Evolutionary conservation across 1,140 invertebrate genomes (phyloP), one percentile per base, ranked within the genome.

Genomic region (Drosophila pandora): DNA sequence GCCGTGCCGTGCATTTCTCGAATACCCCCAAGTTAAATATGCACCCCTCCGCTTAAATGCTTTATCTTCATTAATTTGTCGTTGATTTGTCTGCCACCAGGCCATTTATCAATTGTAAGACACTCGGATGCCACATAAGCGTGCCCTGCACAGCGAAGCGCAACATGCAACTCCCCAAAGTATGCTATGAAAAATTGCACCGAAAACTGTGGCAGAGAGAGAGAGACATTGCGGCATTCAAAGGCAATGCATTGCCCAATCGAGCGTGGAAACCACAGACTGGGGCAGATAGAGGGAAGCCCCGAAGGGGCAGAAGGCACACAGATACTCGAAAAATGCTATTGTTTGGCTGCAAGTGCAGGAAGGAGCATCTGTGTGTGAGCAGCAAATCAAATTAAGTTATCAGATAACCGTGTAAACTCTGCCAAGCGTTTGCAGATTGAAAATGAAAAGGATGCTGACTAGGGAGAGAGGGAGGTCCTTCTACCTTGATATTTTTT

Each of bases 351-450:
- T 74, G 60, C 62, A 59, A 32, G 71, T 68, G 60, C 39, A 50
- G 41, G 48, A 3, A 50, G 41, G 48, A 3, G 39, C 45, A n/a
- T 43, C 53, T 39, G 41, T 71, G 75, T 63, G 76, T 72, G 59
- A 62, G 52, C 58, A 78, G 65, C 59, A 88, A 87, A 87, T 79
- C 83, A 88, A 88, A 87, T 87, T 79, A 82, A 82, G 70, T 81
- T 78, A 88, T 82, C 69, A 76, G 78, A 78, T 79, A 71, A 76
- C 70, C 65, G 58, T 78, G 64, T 75, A 87, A 78, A 78, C 74
- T 70, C 74, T 59, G 70, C 58, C 54, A 34, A 39, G 56, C 70
- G 74, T 53, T 60, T 57, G 49, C 61, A 54, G 61, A 47, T 39
- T 23, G 43, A 41, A 32, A 25, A 48, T 22, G 30, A 41, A 13